phyloP scores from a whole-genome alignment of 2,797 vertebrate genomes.

The Perodicticus potto region DNA sequence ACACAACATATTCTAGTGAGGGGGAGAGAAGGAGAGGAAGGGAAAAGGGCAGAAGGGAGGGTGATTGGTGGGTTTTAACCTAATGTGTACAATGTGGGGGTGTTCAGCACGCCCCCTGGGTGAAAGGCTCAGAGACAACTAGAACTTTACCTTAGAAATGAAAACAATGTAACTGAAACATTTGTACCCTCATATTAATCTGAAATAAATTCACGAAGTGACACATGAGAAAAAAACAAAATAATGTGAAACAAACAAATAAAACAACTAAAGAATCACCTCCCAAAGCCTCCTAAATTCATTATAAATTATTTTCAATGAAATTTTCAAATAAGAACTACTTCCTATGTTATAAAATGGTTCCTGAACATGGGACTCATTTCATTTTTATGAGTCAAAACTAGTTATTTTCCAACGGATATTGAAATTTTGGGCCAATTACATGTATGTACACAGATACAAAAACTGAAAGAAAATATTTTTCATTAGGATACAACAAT shows the following conservation, averaged over 20 bases:
- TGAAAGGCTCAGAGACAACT: too few species aligned
- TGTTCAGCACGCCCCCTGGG: too few species aligned
- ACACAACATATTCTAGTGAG: too few species aligned
- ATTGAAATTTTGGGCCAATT: constrained; percentile 3
- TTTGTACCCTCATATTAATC: too few species aligned
- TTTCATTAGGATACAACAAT: not conserved
- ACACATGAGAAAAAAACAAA: not conserved
- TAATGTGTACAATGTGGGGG: too few species aligned
- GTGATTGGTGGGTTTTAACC: not conserved
- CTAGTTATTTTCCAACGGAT: not conserved
- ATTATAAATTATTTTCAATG: not conserved
- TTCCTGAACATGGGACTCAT: not conserved
- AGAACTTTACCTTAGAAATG: too few species aligned
- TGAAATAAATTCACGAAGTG: not conserved
- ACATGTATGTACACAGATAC: not conserved
- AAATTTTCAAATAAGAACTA: constrained; percentile 45
- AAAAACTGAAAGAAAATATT: not conserved
- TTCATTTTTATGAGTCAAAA: constrained; percentile 39
- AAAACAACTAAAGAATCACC: not conserved
- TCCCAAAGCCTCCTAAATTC: not conserved
- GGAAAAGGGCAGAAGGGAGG: too few species aligned
- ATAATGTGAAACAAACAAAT: not conserved
- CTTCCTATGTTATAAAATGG: not conserved
- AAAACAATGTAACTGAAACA: too few species aligned
- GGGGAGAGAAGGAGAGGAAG: too few species aligned